phyloP scores from a whole-genome alignment of 2,888 invertebrate genomes.

The Gnatocerus cornutus region DNA sequence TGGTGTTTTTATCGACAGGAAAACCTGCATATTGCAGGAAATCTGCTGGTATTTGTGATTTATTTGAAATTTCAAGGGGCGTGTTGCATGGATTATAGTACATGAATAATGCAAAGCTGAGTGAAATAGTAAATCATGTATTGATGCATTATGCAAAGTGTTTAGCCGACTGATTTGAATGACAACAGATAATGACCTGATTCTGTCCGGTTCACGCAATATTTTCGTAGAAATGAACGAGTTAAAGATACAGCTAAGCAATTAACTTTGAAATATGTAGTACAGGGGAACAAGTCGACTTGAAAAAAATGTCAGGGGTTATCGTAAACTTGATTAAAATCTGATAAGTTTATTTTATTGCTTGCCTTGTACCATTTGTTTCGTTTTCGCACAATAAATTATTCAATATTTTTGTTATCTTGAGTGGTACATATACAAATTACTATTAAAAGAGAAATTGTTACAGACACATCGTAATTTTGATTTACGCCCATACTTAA shows the following conservation, averaged over 20 bases:
- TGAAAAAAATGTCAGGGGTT: constrained; percentile 1
- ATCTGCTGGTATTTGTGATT: constrained; percentile 18
- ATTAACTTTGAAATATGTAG: constrained; percentile 2
- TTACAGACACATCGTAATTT: constrained; percentile 14
- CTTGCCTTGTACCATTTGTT: constrained; percentile 2
- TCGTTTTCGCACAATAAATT: constrained; percentile 20
- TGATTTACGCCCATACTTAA: constrained; percentile 10
- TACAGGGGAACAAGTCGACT: not conserved
- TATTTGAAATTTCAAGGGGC: constrained; percentile 30
- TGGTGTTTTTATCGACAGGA: constrained; percentile 7
- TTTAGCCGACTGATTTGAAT: constrained; percentile 14
- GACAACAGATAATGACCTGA: constrained; percentile 4
- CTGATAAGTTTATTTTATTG: constrained; percentile 31
- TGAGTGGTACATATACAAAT: constrained; percentile 14
- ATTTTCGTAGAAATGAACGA: not conserved
- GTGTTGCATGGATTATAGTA: constrained; percentile 28
- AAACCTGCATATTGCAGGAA: constrained; percentile 22
- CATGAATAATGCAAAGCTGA: constrained; percentile 42
- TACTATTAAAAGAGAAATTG: constrained; percentile 11
- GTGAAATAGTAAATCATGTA: constrained; percentile 31
- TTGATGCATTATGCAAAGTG: constrained; percentile 5
- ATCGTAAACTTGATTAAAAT: constrained; percentile 31
- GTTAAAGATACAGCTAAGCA: no score
- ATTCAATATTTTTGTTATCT: constrained; percentile 27
- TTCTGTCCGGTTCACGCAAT: not conserved